A percentile compares a stretch with the other conserved stretches of the same genome.
Conservation (phyloP, 2,797 vertebrate genomes). For the Xenopus petersii region DNA sequence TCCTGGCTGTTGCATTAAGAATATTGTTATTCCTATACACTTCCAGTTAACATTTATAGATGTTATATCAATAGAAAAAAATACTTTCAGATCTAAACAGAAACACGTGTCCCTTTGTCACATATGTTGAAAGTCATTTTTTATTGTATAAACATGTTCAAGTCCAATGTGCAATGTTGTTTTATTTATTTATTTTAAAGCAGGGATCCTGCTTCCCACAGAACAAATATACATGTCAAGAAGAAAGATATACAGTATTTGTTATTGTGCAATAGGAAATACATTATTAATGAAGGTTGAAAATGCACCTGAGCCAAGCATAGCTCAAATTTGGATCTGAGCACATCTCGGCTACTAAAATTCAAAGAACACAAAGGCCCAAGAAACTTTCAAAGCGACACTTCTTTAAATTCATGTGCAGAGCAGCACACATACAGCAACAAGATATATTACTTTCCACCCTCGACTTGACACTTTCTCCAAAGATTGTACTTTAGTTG, state of each 20-base stretch:
- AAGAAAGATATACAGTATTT: constrained; percentile 19
- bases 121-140: constrained; percentile 7
- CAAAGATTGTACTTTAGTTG: constrained; percentile 21
- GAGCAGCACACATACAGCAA: not conserved
- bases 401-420: constrained; percentile 15
- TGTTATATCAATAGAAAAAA: not conserved
- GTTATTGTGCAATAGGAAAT: constrained; percentile 19
- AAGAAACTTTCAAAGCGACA: constrained; percentile 2
- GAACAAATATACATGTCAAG: constrained; percentile 15
- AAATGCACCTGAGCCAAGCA: constrained; percentile 23
- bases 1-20: no score
- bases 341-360: constrained; percentile 13
- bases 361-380: constrained; percentile 2
- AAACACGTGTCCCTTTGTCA: not conserved
- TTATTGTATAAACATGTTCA: constrained; percentile 10
- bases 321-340: constrained; percentile 12
- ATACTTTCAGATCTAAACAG: not conserved
- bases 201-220: constrained; percentile 8
- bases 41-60: not conserved
- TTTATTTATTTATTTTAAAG: not conserved
- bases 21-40: no score
- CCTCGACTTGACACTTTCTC: not conserved
- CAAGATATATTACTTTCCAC: constrained; percentile 7
- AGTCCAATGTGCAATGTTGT: not conserved
- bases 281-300: constrained; percentile 23